Evolutionary conservation across 2,113 vertebrate species (phyloP), one percentile per base, ranked within the genome.

Genomic region (Clarias gariepinus): DNA sequence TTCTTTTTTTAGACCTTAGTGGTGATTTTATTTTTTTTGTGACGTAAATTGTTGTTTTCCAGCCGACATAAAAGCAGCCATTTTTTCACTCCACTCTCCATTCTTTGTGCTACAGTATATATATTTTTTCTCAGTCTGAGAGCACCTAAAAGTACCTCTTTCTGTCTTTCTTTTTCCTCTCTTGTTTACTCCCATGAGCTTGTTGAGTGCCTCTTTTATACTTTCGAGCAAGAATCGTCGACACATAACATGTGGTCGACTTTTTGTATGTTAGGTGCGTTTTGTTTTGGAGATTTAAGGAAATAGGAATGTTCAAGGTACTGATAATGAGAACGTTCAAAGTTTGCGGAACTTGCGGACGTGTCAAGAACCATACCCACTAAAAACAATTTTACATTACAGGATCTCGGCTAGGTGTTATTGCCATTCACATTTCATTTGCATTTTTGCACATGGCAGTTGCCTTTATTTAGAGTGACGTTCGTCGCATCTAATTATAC

Each of bases 171-270:
- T 58, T 8, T n/a, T 12, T 53, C 19, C 0, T 0, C 77, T 28
- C 36, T 33, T 84, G 52, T 84, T 25, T 73, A 61, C 83, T 74
- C 83, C 83, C 68, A 58, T n/a, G 69, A 74, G 83, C n/a, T 28
- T 61, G 36, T 84, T 18, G 25, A 77, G 83, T 61, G 69, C 55
- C 69, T 61, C 47, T 60, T 33, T 60, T 47, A 19, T 57, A 52
- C 11, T n/a, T 61, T n/a, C 3, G 18, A 82, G 41, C 41, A 66
- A 47, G 58, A 36, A 9, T 8, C 33, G 53, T 57, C 33, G 28
- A n/a, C 30, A 80, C 16, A 13, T 36, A 36, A 47, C 60, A 25
- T 23, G 5, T 41, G 13, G 58, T 63, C 36, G 52, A 36, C 69
- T 11, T 10, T 69, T 33, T 36, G 41, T 25, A 11, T 74, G 21